Percentiles rank a stretch among this genome's conserved stretches.
Evolutionary conservation across 2,888 invertebrate species (phyloP).

Genomic region (Eristalis tenax): DNA sequence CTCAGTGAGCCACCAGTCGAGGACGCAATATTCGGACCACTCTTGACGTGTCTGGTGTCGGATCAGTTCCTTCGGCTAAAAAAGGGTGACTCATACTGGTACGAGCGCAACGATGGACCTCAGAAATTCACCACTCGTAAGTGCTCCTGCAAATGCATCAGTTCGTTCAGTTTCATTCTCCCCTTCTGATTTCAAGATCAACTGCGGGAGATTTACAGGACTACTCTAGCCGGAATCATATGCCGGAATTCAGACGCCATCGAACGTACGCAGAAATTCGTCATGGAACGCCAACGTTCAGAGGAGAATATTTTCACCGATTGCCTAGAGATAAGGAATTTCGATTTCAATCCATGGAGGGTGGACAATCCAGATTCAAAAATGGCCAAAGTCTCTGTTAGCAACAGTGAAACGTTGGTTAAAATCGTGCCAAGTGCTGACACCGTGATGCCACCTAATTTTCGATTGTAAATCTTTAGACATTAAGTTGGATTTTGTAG

Average conservation of each 20-base stretch:
- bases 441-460: conserved; percentile 44
- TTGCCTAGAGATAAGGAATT: conserved; percentile 85
- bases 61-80: conserved; percentile 93
- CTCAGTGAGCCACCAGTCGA: conserved; percentile 88
- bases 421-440: conserved; percentile 28
- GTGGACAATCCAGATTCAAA: conserved; percentile 12
- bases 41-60: conserved; percentile 90
- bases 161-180: neutral
- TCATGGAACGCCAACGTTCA: conserved; percentile 85
- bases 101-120: conserved; percentile 86
- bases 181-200: conserved; percentile 83
- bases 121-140: conserved; percentile 87
- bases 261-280: conserved; percentile 84
- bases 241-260: conserved; percentile 89
- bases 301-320: conserved; percentile 84
- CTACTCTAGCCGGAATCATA: conserved; percentile 87
- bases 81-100: conserved; percentile 93
- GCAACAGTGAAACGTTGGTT: conserved; percentile 32
- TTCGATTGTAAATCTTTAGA: conserved; percentile 32
- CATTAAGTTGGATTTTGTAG: neutral
- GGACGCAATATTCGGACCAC: conserved; percentile 91
- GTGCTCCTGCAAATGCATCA: conserved; percentile 30
- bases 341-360: conserved; percentile 84
- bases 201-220: conserved; percentile 89
- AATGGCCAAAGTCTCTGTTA: conserved; percentile 12